phyloP scores from a whole-genome alignment of 1,140 invertebrate genomes.

The Oryctes rhinoceros region DNA sequence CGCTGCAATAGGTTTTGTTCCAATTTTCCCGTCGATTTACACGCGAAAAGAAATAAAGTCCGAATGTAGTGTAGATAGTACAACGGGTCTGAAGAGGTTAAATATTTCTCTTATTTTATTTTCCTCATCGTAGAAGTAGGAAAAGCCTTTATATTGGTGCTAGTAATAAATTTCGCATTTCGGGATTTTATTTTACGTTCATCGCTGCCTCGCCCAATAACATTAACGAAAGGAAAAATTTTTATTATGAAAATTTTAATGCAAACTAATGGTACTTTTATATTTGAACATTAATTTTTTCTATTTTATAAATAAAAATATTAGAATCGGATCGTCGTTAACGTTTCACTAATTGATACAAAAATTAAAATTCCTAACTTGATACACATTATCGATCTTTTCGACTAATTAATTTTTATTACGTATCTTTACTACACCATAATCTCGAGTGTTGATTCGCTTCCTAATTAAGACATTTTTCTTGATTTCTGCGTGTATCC shows the following conservation, averaged over 20 bases:
- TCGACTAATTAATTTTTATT: not conserved
- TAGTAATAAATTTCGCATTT: not conserved
- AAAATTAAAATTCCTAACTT: conserved; percentile 9
- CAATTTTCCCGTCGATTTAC: too few species aligned
- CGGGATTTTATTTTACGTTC: not conserved
- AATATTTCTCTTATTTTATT: too few species aligned
- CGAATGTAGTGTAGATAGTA: too few species aligned
- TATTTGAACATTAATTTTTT: too few species aligned
- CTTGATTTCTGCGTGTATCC: not conserved
- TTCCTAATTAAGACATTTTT: conserved; percentile 5
- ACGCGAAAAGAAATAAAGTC: too few species aligned
- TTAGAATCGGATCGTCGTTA: too few species aligned
- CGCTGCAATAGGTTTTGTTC: too few species aligned
- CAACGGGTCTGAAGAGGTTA: too few species aligned
- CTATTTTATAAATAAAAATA: not conserved
- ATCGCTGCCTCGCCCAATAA: not conserved
- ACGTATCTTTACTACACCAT: not conserved
- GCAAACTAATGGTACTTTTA: not conserved
- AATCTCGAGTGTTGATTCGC: not conserved
- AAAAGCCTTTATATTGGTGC: not conserved
- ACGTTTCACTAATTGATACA: not conserved
- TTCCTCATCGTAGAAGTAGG: too few species aligned
- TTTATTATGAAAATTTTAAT: not conserved
- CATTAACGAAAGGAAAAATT: not conserved
- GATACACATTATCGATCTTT: conserved; percentile 8